A percentile compares a stretch with the other conserved stretches of the same genome.
Conservation (phyloP, 1,140 invertebrate species). For the Nymphalis io region DNA sequence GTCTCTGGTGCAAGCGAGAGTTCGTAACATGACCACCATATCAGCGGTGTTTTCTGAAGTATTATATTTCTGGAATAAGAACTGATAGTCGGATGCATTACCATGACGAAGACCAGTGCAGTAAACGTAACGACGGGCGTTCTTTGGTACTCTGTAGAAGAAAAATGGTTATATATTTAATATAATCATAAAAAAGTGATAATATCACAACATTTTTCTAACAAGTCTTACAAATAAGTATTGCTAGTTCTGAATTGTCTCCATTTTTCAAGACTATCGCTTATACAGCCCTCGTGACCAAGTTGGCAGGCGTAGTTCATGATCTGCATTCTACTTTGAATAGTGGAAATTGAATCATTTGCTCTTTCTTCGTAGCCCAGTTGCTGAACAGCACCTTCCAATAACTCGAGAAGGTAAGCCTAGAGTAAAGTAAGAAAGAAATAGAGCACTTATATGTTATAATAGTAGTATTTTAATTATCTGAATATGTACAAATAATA, state of each 20-base stretch:
- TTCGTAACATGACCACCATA: constrained; percentile 82
- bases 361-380: constrained; percentile 68
- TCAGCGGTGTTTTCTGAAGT: constrained; percentile 80
- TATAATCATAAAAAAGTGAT: no score
- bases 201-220: no score
- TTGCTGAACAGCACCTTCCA: constrained; percentile 65
- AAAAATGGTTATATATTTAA: no score
- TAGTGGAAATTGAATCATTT: constrained; percentile 66
- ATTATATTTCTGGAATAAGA: constrained; percentile 80
- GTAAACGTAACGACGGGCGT: constrained; percentile 78
- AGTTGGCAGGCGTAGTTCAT: constrained; percentile 81
- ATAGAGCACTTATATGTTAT: no score
- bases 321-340: constrained; percentile 77
- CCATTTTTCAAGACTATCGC: constrained; percentile 78
- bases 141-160: constrained; percentile 57
- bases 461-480: no score
- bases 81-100: constrained; percentile 79
- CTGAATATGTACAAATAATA: no score
- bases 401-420: constrained; percentile 74
- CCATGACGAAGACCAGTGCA: constrained; percentile 81
- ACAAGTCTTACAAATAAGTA: constrained; percentile 51
- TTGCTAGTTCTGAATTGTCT: constrained; percentile 57
- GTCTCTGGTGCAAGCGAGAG: constrained; percentile 82
- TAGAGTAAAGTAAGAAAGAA: constrained; percentile 41
- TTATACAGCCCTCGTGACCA: constrained; percentile 78